Evolutionary conservation across 2,113 vertebrate genomes (phyloP), one percentile per base, ranked within the genome.

Genomic region (Rhagologus leucostigma): DNA sequence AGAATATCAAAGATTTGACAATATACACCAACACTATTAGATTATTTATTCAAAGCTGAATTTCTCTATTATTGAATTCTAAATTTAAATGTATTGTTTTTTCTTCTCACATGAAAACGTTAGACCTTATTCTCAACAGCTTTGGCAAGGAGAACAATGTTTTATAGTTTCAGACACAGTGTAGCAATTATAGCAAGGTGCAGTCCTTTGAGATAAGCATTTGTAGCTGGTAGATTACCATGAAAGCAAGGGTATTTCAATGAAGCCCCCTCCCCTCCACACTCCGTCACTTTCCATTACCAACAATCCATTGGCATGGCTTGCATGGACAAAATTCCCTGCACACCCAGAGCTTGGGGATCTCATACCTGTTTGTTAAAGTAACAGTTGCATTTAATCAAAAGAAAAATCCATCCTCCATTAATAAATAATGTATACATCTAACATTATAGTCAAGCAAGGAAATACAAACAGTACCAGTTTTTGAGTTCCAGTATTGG

Each of bases 321-420:
- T 78, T 62, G 44, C 3, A 1, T 95, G 92, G 96, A 89, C 97
- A 97, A 95, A 97, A 95, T 91, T 95, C 92, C 92, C 75, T 84
- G 82, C 76, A 59, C 84, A 91, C 76, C 5, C 6, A 91, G 97
- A 95, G 95, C 96, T 94, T 96, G 65, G 97, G 96, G 95, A 97
- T 95, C 93, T 84, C 87, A 16, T 96, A 96, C 96, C 96, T 96
- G 92, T 97, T 97, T 97, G 97, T 96, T 96, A 97, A 97, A 96
- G 93, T 97, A 97, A 97, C 86, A 79, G 96, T 96, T 96, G 86
- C 92, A 96, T 97, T 97, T 97, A 97, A 97, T 97, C 95, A 97
- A 97, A 97, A 97, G 96, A 94, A 97, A 96, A 97, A 96, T 89
- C 96, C 82, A 96, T 95, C 89, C 93, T 96, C 89, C 92, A 91